Evolutionary conservation across 2,113 vertebrate genomes (phyloP).

Genomic region (Abramis brama): DNA sequence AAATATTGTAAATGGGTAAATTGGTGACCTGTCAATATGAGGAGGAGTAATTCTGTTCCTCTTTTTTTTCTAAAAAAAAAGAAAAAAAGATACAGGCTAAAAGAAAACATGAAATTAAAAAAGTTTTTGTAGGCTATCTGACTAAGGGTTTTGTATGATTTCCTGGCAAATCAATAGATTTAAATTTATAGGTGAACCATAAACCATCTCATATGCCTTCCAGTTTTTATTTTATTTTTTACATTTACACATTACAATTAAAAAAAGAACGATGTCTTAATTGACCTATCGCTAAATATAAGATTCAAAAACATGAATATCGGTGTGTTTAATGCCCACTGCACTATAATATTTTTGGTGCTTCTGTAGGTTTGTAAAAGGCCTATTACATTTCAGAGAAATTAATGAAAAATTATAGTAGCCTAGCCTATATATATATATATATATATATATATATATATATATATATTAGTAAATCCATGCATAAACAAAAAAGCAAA

Average conservation of each 20-base stretch:
- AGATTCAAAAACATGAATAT: not conserved
- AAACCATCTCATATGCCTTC: not conserved
- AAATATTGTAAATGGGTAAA: too few relatives aligned
- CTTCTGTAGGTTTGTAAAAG: not conserved
- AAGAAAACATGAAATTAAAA: too few relatives aligned
- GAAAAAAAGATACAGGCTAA: too few relatives aligned
- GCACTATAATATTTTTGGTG: not conserved
- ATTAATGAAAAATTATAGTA: not conserved
- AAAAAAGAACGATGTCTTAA: not conserved
- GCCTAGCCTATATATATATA: too few relatives aligned
- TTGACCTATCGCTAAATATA: not conserved
- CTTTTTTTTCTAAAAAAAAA: too few relatives aligned
- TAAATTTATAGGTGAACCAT: not conserved
- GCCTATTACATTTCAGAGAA: not conserved
- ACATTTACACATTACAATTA: not conserved
- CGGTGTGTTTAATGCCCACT: not conserved
- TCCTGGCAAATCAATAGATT: not conserved
- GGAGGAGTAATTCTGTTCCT: not conserved
- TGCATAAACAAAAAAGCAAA: not conserved
- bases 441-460: too few relatives aligned
- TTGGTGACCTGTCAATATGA: not conserved
- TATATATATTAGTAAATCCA: too few relatives aligned
- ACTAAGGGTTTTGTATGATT: not conserved
- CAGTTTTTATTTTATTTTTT: too few relatives aligned
- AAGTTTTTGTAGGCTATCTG: not conserved